Conservation (phyloP, 2,797 vertebrate genomes). For the Pseudochirops corinnae region DNA sequence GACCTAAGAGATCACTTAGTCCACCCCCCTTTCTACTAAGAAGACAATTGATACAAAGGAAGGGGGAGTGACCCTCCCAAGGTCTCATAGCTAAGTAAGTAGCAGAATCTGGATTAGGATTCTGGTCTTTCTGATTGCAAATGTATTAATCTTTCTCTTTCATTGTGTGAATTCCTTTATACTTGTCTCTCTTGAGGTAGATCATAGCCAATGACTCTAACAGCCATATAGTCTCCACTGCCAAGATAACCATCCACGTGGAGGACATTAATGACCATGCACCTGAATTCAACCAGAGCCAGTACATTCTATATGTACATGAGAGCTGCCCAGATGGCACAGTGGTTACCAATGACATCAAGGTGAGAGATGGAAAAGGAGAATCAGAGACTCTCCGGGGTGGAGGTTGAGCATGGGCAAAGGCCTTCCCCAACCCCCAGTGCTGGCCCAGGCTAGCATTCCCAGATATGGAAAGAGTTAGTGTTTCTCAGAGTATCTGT, state of each 20-base stretch:
- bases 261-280: conserved; percentile 92
- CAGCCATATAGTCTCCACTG: conserved; percentile 71
- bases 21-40: neutral
- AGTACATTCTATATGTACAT: conserved; percentile 84
- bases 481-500: neutral
- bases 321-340: conserved; percentile 88
- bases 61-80: neutral
- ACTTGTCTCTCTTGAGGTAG: conserved; percentile 80
- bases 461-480: neutral
- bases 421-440: neutral
- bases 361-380: conserved; percentile 83
- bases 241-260: conserved; percentile 90
- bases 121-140: neutral
- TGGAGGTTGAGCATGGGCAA: neutral
- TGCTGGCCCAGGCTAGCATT: neutral
- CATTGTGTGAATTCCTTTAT: neutral
- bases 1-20: neutral
- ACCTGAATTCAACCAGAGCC: conserved; percentile 86
- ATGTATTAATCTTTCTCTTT: neutral
- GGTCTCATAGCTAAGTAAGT: neutral
- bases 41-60: neutral
- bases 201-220: conserved; percentile 89
- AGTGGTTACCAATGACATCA: conserved; percentile 81
- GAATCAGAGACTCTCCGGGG: neutral
- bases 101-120: neutral